Evolutionary conservation across 2,113 vertebrate species (phyloP), one percentile per base, ranked within the genome.

Genomic region (Nothocercus nigrocapillus): DNA sequence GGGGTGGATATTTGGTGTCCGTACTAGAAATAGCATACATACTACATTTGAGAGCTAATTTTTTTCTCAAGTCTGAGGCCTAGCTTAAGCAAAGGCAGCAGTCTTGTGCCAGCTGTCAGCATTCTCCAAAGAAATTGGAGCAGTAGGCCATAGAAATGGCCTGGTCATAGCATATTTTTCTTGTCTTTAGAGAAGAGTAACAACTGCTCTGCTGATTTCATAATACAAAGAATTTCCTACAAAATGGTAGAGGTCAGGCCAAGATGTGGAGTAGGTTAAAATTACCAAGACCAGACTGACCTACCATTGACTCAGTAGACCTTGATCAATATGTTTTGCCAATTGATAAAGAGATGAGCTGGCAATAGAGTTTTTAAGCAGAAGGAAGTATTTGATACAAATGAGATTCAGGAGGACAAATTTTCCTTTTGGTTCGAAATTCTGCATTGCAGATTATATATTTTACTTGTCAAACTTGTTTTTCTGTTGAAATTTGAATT

Each of bases 111-210:
- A 94, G 93, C 90, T 94, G 72, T 56, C 53, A 34, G 15, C 56
- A 45, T 62, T 78, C 61, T 93, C 58, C 40, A 79, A 75, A 94
- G 90, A 86, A 88, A 95, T 6, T 61, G 80, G 76, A 95, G 73
- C 69, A 72, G 72, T 34, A 95, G 73, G 82, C 72, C 88, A 40
- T 9, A 58, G 88, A 64, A 81, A 84, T 66, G 47, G 19, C 32
- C 85, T 72, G 49, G 56, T 78, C 73, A 38, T 61, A 90, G 69
- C 68, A 76, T 54, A n/a, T 83, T 90, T 88, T 93, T 67, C 44
- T 78, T 84, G 47, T 80, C 47, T 69, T 90, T 90, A 92, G 74
- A 90, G 68, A 82, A 67, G 18, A 75, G 32, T 68, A 88, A 79
- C 20, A 15, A 66, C 58, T 87, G 34, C 40, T 95, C 56, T 89